A percentile compares a stretch with the other conserved stretches of the same genome.
Evolutionary conservation across 2,888 invertebrate genomes (phyloP).

Genomic region (Blastobasis adustella): DNA sequence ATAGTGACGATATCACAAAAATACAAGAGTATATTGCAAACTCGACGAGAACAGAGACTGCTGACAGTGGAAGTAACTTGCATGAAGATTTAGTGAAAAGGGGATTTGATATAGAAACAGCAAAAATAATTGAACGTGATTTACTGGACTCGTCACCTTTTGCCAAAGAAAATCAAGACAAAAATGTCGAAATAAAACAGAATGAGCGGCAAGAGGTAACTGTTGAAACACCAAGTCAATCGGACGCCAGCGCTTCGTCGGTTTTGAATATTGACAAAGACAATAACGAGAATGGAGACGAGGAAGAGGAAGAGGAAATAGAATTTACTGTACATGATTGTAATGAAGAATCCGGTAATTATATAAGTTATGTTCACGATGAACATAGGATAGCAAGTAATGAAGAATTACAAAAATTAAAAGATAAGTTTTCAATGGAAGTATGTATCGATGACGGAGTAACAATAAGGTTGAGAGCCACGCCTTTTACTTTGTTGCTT

Average conservation of each 20-base stretch:
- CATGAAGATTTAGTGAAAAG: conserved; percentile 54
- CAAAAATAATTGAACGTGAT: conserved; percentile 63
- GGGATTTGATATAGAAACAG: conserved; percentile 62
- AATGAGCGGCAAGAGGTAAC: conserved; percentile 9
- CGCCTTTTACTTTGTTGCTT: conserved; percentile 33
- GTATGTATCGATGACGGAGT: conserved; percentile 56
- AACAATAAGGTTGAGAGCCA: conserved; percentile 49
- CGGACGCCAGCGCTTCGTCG: conserved; percentile 18
- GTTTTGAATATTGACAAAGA: conserved; percentile 19
- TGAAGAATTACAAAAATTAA: conserved; percentile 33
- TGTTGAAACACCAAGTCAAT: conserved; percentile 21
- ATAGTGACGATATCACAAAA: conserved; percentile 53
- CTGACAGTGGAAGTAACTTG: conserved; percentile 31
- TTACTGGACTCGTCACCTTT: conserved; percentile 44
- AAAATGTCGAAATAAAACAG: conserved; percentile 16
- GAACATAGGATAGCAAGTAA: conserved; percentile 27
- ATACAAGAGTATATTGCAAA: conserved; percentile 56
- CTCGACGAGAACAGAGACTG: conserved; percentile 17
- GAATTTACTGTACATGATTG: conserved; percentile 49
- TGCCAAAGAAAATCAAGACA: conserved; percentile 15
- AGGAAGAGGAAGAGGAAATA: conserved; percentile 39
- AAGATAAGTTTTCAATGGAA: conserved; percentile 61
- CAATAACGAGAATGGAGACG: conserved; percentile 31
- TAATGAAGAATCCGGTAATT: conserved; percentile 47
- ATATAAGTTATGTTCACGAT: conserved; percentile 33